Conservation (phyloP, 2,113 vertebrate genomes). For the Cariama cristata region DNA sequence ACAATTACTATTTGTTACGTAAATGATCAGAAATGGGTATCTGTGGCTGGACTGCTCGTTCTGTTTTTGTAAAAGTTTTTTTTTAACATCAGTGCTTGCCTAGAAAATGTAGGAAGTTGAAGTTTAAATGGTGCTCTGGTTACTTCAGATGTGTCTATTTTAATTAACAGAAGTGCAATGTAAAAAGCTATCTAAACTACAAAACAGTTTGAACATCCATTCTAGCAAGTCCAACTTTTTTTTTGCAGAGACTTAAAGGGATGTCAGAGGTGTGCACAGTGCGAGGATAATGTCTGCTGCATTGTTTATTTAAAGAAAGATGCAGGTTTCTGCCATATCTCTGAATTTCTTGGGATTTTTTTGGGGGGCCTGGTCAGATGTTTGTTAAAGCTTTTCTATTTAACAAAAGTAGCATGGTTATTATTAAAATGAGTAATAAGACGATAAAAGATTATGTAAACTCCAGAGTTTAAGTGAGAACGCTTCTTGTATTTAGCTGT, state of each 20-base stretch:
- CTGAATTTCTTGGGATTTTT: not conserved
- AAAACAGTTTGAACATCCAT: not conserved
- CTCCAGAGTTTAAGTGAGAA: not conserved
- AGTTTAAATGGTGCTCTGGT: not conserved
- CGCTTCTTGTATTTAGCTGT: not conserved
- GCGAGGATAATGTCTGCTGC: rapidly evolving
- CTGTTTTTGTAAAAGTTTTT: not conserved
- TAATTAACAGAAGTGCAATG: not conserved
- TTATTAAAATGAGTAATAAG: not conserved
- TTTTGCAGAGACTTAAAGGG: not conserved
- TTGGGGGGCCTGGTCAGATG: not conserved
- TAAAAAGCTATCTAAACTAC: not conserved
- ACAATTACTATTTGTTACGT: not conserved
- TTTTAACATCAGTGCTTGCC: not conserved
- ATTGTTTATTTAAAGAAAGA: not conserved
- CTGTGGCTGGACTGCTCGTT: not conserved
- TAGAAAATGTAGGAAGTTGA: not conserved
- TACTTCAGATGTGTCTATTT: not conserved
- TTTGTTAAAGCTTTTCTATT: not conserved
- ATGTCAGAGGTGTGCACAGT: not conserved
- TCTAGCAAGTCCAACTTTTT: not conserved
- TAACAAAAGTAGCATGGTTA: not conserved
- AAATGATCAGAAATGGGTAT: not conserved
- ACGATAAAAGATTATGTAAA: not conserved
- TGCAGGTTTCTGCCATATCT: not conserved